Base-by-base conservation (phyloP, 2,113 vertebrate genomes). In the Mesocricetus auratus region DNA sequence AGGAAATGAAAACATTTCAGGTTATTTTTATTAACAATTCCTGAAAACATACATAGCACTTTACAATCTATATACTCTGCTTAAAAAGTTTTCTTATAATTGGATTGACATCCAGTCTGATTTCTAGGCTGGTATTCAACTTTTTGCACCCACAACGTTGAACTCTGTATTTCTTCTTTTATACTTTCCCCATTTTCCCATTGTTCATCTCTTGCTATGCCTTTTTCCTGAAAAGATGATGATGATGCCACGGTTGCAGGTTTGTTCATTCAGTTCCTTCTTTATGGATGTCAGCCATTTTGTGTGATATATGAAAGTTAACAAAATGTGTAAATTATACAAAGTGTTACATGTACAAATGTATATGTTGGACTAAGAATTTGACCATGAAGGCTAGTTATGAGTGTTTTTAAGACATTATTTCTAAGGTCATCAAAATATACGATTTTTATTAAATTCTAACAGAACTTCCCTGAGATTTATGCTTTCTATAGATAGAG, bases 401-500 rank as follows among this genome's bases (percentile, higher is more conserved):
- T 89, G 39, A 39, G 19, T 79, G 77, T 64, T 91, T 94, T n/a
- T 58, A 64, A 90, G 60, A 90, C 10, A 78, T 45, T 93, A 77
- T 58, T 96, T 94, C 45, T 93, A 68, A 93, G 64, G 60, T 86
- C 68, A 95, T 19, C 91, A 58, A 96, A 91, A 88, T 77, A 71
- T 75, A 68, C 60, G 29, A 1, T 71, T 68, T 83, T 78, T 68
- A 71, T 94, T 79, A 69, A 64, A 89, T 92, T 90, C 56, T 26
- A 58, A 71, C 16, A 94, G 71, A 95, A 73, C 58, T 45, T 33
- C 85, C 71, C 39, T 86, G 42, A 83, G 15, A 92, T 93, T 79
- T 95, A 87, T 31, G 42, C 7, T 9, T 75, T 91, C 86, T 83
- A 6, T 86, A 50, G 64, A 60, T 83, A 93, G 73, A 95, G 62